phyloP scores from a whole-genome alignment of 2,888 invertebrate genomes.

The Acleris holmiana region DNA sequence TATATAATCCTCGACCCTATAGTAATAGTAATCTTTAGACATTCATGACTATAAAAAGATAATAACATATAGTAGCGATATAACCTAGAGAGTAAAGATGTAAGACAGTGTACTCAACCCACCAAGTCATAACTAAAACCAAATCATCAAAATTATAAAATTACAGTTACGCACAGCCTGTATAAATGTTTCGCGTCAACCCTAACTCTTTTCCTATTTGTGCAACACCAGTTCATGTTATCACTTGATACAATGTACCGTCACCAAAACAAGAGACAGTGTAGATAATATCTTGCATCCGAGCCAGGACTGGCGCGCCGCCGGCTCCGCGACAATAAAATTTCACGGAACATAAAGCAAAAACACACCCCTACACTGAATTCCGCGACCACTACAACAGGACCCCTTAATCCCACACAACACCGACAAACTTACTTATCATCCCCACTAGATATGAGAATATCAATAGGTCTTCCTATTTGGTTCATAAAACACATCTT shows the following conservation, averaged over 20 bases:
- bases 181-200: too few species aligned
- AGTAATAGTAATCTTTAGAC: too few species aligned
- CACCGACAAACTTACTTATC: slow-evolving; percentile 30
- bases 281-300: slow-evolving; percentile 43
- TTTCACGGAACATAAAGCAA: slow-evolving; percentile 84
- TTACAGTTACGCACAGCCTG: too few species aligned
- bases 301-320: slow-evolving; percentile 49
- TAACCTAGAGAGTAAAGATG: too few species aligned
- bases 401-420: slow-evolving; percentile 51
- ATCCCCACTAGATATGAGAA: slow-evolving; percentile 23
- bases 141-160: too few species aligned
- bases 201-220: too few species aligned
- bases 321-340: slow-evolving; percentile 74
- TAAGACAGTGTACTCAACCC: too few species aligned
- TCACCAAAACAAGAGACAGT: slow-evolving; percentile 26
- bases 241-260: slow-evolving; percentile 11
- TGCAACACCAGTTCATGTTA: slow-evolving; percentile 5
- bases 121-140: too few species aligned
- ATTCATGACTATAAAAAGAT: too few species aligned
- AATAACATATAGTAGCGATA: too few species aligned
- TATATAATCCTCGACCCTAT: too few species aligned
- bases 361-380: slow-evolving; percentile 80
- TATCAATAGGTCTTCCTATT: slow-evolving; percentile 47
- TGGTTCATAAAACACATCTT: slow-evolving; percentile 72
- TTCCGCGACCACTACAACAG: slow-evolving; percentile 59